Base-by-base conservation (phyloP, 1,140 invertebrate genomes). In the Artemia franciscana region DNA sequence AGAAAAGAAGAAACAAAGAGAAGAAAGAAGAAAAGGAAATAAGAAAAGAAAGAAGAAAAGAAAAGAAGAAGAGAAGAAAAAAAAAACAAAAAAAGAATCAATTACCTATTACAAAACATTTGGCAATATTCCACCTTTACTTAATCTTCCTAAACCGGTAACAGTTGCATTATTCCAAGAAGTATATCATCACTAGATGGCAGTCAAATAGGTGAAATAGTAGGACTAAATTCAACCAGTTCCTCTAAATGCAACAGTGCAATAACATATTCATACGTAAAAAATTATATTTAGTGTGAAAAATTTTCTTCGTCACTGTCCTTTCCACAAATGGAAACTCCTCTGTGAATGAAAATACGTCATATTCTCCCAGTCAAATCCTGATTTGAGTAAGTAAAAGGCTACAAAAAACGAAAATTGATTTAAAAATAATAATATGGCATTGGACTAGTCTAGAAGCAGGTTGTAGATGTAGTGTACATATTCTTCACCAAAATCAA, bases 241-340 rank as follows among this genome's bases (percentile, higher is more conserved):
- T 83, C 79, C 66, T 91, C 88, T 67, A 93, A 73, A 65, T 86
- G 80, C 5, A 93, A 84, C 65, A 94, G 73, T 0, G 90, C 90
- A 70, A 94, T 73, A 69, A 93, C 91, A 72, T 92, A 90, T 70
- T 94, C 91, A 74, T 93, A 94, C 0, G 90, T 74, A 89, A 90
- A 75, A 89, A 91, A 72, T 93, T 92, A 73, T 93, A 94, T 70
- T 90, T 86, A 0, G 89, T 89, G 74, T 94, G 91, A 0, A 92
- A 87, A 1, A 89, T 82, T 71, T 91, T 91, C 62, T 83, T 78
- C 12, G 82, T 80, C 1, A 91, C 88, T 0, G 83, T 83, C 25
- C 87, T 76, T 71, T 94, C 91, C 1, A 88, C 82, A 70, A 85
- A 88, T 0, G 88, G 85, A 65, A 84, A 79, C 57, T 85, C 82